Evolutionary conservation across 2,888 invertebrate species (phyloP), one percentile per base, ranked within the genome.

Genomic region (Chymomyza procnemis): DNA sequence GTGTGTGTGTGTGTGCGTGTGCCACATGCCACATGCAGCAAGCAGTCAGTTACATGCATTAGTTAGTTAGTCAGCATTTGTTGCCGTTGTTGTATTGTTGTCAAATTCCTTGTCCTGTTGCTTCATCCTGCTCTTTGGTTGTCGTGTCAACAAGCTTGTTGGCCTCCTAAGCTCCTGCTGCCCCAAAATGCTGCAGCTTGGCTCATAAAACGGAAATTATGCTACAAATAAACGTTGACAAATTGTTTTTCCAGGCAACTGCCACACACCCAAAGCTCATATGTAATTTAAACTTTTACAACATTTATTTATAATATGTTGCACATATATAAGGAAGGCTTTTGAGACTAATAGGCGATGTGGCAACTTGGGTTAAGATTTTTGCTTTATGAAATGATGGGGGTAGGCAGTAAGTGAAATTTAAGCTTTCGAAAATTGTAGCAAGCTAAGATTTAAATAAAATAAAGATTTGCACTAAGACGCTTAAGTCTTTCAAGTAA

Each of bases 141-240:
- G 54, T 19, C 54, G 22, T 54, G 18, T 50, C 50, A n/a, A 50
- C 50, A 47, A 16, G 50, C 50, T 18, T 19, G 26, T 50, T 50
- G 50, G n/a, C 18, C 16, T 50, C 50, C 50, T 50, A 14, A n/a
- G 50, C 50, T 50, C 2, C 50, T 50, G 4, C 50, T 50, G 34
- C 41, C 18, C 46, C 21, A 58, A 19, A 58, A 58, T 64, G 66
- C 67, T 41, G 55, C 52, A 58, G 60, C 68, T 69, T 56, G 65
- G 47, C 67, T 74, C 71, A 76, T 76, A 76, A 76, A 69, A 76
- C 71, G 74, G 66, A 79, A 86, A 85, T 86, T 82, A 86, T 79
- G 77, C 67, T 64, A 74, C 66, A 73, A 80, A 76, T 77, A 75
- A 77, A 85, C 73, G 78, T 79, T 80, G 76, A 80, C 78, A 82